These are phyloP conservation scores for Gambusia affinis DNA, from an alignment of 2,113 vertebrate genomes.

Conservation along the genomic window DNA sequence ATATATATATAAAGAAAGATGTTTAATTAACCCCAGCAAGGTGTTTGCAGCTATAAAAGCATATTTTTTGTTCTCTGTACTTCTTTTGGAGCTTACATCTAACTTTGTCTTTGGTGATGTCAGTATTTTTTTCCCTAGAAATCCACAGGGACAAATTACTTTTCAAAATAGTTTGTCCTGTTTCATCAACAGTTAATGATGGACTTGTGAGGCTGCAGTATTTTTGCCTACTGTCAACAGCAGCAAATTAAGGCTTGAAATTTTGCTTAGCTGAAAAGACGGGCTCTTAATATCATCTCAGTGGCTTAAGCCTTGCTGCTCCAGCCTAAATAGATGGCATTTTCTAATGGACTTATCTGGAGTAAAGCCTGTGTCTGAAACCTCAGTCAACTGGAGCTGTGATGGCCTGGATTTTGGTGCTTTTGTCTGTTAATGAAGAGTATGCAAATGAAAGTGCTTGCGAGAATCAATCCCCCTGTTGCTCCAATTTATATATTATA, in stretches of 20 bases:
- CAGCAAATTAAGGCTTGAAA: conserved; percentile 15
- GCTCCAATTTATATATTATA: conserved; percentile 53
- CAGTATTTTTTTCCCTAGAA: neutral
- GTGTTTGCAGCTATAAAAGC: neutral
- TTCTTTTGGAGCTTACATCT: no score
- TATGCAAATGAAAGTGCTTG: conserved; percentile 30
- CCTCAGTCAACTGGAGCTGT: conserved; percentile 14
- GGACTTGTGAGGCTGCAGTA: conserved; percentile 1
- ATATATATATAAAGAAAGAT: no score
- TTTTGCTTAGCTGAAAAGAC: conserved; percentile 14
- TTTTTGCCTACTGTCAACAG: conserved; percentile 20
- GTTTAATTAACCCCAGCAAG: conserved; percentile 9
- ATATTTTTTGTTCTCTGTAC: neutral
- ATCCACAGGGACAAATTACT: neutral
- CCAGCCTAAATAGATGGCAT: conserved; percentile 41
- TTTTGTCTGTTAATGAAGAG: conserved; percentile 27
- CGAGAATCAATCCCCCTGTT: conserved; percentile 50
- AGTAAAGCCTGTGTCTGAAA: conserved; percentile 34
- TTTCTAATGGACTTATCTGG: conserved; percentile 45
- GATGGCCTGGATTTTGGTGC: conserved; percentile 20
- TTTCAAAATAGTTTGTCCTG: neutral
- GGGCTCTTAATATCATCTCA: conserved; percentile 18
- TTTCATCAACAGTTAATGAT: conserved; percentile 3
- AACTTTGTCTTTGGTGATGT: neutral
- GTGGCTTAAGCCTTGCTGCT: conserved; percentile 33